Evolutionary conservation across 2,113 vertebrate genomes (phyloP).

Genomic region (Vireo altiloquus): DNA sequence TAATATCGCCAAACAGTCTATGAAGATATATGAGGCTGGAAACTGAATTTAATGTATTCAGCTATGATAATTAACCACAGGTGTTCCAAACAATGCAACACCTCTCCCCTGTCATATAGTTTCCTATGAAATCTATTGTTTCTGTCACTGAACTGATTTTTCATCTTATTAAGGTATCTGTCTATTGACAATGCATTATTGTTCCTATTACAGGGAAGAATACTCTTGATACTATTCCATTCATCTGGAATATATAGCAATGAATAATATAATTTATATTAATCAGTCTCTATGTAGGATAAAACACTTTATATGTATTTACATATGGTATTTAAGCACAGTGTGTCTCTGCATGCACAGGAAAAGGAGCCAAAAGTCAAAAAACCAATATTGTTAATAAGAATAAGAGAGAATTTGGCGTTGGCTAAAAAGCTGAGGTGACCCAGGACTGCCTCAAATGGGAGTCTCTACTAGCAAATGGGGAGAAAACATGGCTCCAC

Average conservation of each 20-base stretch:
- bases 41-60: conserved; percentile 78
- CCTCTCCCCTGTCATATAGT: conserved; percentile 55
- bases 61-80: conserved; percentile 79
- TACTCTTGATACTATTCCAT: not conserved
- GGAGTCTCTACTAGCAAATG: not conserved
- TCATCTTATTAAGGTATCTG: conserved; percentile 21
- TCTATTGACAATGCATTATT: not conserved
- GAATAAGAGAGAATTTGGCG: not conserved
- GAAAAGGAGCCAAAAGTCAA: not conserved
- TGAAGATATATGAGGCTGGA: conserved; percentile 77
- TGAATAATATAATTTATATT: not conserved
- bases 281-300: not conserved
- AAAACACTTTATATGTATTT: not conserved
- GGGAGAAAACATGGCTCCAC: not conserved
- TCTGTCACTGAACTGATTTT: conserved; percentile 46
- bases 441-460: not conserved
- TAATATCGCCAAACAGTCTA: conserved; percentile 77
- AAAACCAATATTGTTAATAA: not conserved
- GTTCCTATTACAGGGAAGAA: not conserved
- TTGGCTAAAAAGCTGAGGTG: not conserved
- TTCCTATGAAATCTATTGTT: conserved; percentile 70
- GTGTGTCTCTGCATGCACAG: not conserved
- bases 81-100: conserved; percentile 70
- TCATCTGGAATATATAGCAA: not conserved
- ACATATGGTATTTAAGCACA: no score